These are phyloP conservation scores for Corythornis vintsioides DNA, from an alignment of 2,113 vertebrate genomes.

Conservation along the genomic window DNA sequence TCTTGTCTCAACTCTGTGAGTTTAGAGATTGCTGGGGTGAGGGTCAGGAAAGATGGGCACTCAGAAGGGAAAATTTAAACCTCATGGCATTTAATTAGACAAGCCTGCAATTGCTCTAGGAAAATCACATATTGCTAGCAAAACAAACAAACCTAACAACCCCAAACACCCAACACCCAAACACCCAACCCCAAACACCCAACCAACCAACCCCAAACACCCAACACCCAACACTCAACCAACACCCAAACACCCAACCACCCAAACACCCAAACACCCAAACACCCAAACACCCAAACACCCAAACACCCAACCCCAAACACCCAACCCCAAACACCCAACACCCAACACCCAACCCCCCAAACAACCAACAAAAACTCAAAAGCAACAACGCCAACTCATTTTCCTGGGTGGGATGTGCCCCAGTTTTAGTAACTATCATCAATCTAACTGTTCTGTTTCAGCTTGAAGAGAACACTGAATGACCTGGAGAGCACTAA, in stretches of 20 bases:
- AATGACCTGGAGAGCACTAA: neutral
- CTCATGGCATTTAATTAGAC: neutral
- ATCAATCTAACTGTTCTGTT: conserved; percentile 37
- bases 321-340: no score
- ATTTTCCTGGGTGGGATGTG: neutral
- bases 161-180: no score
- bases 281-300: no score
- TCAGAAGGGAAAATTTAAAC: conserved; percentile 55
- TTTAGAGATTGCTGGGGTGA: neutral
- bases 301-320: no score
- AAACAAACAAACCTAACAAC: neutral
- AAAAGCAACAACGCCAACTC: neutral
- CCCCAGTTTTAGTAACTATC: conserved; percentile 19
- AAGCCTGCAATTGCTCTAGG: conserved; percentile 29
- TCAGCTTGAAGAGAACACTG: conserved; percentile 8
- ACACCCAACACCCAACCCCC: no score
- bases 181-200: no score
- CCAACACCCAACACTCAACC: no score
- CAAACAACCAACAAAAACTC: no score
- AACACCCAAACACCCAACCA: no score
- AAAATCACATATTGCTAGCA: conserved; percentile 14
- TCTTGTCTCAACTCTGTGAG: conserved; percentile 16
- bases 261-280: no score
- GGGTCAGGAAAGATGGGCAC: rapidly evolving
- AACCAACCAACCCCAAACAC: no score